phyloP scores from a whole-genome alignment of 1,140 invertebrate genomes.

The Oryzaephilus surinamensis region DNA sequence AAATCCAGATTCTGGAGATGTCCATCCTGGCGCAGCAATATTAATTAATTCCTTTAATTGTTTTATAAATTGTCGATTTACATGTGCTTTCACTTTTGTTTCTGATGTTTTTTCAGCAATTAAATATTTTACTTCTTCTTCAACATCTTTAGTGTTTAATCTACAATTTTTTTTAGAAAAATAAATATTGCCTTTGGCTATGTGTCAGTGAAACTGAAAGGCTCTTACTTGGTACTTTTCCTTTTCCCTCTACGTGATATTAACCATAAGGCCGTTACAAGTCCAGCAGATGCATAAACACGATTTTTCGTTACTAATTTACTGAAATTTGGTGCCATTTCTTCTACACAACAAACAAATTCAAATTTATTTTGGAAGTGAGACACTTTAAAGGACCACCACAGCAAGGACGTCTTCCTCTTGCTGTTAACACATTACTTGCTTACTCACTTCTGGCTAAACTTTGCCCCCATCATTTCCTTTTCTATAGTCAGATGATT shows the following conservation, averaged over 20 bases:
- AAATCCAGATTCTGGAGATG: constrained; percentile 65
- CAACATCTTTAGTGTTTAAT: constrained; percentile 33
- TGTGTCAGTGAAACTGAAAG: too few relatives aligned
- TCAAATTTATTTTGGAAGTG: too few relatives aligned
- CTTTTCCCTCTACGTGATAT: constrained; percentile 40
- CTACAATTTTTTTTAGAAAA: constrained; percentile 9
- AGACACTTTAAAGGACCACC: too few relatives aligned
- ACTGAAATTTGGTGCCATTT: constrained; percentile 52
- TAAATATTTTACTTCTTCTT: constrained; percentile 64
- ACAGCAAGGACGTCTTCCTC: too few relatives aligned
- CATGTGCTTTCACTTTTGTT: constrained; percentile 61
- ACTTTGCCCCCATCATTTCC: too few relatives aligned
- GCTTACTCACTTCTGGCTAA: too few relatives aligned
- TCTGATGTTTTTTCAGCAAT: constrained; percentile 60
- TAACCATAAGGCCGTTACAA: constrained; percentile 44
- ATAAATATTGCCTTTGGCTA: constrained; percentile 28
- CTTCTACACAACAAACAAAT: too few relatives aligned
- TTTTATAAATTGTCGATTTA: constrained; percentile 72
- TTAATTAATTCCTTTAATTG: constrained; percentile 66
- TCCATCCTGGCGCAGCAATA: constrained; percentile 73
- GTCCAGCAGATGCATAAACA: constrained; percentile 42
- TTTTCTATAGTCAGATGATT: too few relatives aligned
- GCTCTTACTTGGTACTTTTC: constrained; percentile 33
- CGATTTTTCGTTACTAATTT: constrained; percentile 48
- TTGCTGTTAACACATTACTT: too few relatives aligned